Base-by-base conservation (phyloP, 1,140 invertebrate genomes). In the Meloidogyne hapla region DNA sequence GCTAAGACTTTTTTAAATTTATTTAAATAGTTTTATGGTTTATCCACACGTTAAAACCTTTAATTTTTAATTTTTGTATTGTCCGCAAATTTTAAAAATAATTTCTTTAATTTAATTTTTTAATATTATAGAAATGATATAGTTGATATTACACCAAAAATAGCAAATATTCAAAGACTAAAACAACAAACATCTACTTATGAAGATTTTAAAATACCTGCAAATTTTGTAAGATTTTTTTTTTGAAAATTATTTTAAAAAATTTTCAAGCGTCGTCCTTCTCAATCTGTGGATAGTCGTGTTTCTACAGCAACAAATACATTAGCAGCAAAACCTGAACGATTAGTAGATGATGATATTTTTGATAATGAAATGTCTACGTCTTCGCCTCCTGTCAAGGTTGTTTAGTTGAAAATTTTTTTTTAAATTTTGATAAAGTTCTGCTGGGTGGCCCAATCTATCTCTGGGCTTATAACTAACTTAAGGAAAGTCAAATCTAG, bases 191-290 rank as follows among this genome's bases (percentile, higher is more conserved):
- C 18, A 48, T 1, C 48, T n/a, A n/a, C 48, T n/a, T 73, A 63
- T 33, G 71, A 73, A 21, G 71, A 73, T 33, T 73, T 73, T 40
- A 42, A 61, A 33, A 73, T 73, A 1, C 71, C 71, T 13, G n/a
- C 71, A 28, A 73, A 26, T 73, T 61, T 73, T 73, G 48, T 56
- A 73, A 38, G 1, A 33, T 4, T 62, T 21, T 28, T 15, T n/a
- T 42, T 4, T 3, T 18, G 4, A 48, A 48, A 48, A 48, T 8
- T 18, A 48, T 56, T 48, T 0, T 18, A 18, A 18, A 5, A 18
- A 18, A 18, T 9, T 48, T 73, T 63, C 21, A 25, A 73, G 71
- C 25, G 71, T 9, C 71, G 71, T 9, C 28, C 40, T n/a, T n/a
- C 65, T 1, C 65, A 33, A 67, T 42, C 28, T 18, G 40, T 67